Conservation (phyloP, 2,113 vertebrate species). For the Phodopus roborovskii region DNA sequence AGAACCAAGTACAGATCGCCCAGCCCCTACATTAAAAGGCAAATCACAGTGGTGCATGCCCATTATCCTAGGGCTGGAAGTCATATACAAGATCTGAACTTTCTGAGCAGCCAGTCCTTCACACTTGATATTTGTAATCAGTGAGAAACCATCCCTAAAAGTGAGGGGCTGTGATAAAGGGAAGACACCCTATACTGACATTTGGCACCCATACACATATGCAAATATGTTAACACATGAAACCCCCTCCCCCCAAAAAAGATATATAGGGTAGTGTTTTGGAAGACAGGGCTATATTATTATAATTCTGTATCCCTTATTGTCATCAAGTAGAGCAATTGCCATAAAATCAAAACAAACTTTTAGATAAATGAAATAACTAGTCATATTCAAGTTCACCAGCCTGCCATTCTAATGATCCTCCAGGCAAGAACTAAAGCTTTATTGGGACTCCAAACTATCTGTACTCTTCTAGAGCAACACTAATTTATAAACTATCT, state of each 20-base stretch:
- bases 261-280: neutral
- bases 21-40: neutral
- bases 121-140: neutral
- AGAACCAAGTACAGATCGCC: neutral
- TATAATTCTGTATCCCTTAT: neutral
- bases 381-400: neutral
- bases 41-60: neutral
- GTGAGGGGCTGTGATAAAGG: neutral
- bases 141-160: neutral
- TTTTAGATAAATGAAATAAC: neutral
- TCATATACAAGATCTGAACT: neutral
- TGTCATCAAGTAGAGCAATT: neutral
- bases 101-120: neutral
- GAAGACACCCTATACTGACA: neutral
- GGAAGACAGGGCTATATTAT: neutral
- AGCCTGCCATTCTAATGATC: neutral
- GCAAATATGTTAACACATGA: neutral
- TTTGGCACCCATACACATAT: neutral
- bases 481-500: neutral
- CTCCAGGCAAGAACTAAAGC: constrained; percentile 2
- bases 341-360: neutral
- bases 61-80: neutral
- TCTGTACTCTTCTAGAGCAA: neutral
- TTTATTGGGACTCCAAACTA: neutral
- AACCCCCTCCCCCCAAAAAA: neutral